A percentile compares a stretch with the other conserved stretches of the same genome.
Evolutionary conservation across 1,140 invertebrate genomes (phyloP).

Genomic region (Bombus breviceps): DNA sequence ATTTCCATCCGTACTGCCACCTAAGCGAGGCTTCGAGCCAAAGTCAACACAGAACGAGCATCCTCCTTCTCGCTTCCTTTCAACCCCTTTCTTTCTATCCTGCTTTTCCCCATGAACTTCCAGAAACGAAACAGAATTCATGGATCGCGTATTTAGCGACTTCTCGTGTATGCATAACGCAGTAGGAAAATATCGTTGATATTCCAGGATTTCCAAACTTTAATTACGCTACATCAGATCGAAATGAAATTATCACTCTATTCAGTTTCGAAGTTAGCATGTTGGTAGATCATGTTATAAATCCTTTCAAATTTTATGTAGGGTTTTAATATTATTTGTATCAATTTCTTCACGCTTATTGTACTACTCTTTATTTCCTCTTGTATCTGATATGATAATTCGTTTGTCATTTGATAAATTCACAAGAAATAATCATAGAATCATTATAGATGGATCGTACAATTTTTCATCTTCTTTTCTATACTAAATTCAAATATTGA

Average conservation of each 20-base stretch:
- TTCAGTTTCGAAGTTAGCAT: neutral
- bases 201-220: neutral
- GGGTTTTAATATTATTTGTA: no score
- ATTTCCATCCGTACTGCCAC: slow-evolving; percentile 75
- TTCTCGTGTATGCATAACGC: neutral
- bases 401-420: neutral
- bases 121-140: slow-evolving; percentile 24
- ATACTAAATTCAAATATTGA: no score
- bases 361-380: no score
- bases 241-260: neutral
- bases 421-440: no score
- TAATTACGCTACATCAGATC: neutral
- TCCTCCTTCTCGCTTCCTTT: slow-evolving; percentile 38
- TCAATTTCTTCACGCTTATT: neutral
- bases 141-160: neutral
- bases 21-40: slow-evolving; percentile 71
- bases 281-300: neutral
- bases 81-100: slow-evolving; percentile 27
- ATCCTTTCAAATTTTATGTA: neutral
- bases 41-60: slow-evolving; percentile 71
- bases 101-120: slow-evolving; percentile 2
- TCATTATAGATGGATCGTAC: neutral
- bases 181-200: neutral
- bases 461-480: neutral
- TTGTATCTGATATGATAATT: no score